phyloP scores from a whole-genome alignment of 2,888 invertebrate genomes.

The Himalopsyche kuldschensis region DNA sequence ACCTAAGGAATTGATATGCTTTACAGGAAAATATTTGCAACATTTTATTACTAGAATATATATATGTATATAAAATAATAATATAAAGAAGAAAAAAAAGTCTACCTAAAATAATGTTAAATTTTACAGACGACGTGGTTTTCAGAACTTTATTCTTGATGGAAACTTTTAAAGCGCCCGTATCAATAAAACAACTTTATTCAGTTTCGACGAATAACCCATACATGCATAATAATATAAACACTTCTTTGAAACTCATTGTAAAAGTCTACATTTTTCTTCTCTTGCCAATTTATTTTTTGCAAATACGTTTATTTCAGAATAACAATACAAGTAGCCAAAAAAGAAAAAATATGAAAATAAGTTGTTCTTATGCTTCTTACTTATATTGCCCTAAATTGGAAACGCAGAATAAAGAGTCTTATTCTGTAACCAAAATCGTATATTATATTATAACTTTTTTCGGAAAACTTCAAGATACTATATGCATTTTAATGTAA shows the following conservation, averaged over 20 bases:
- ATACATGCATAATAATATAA: not conserved
- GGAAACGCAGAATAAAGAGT: not conserved
- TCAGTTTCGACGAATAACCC: not conserved
- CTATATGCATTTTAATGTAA: too few species aligned
- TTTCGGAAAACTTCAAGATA: not conserved
- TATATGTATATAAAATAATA: too few species aligned
- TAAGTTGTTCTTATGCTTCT: not conserved
- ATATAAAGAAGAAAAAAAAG: too few species aligned
- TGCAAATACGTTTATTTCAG: not conserved
- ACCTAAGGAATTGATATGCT: too few species aligned
- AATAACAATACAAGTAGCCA: not conserved
- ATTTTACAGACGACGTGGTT: too few species aligned
- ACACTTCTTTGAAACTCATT: not conserved
- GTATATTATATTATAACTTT: not conserved
- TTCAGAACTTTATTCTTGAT: not conserved
- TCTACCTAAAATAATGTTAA: too few species aligned
- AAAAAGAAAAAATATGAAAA: not conserved
- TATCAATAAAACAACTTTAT: not conserved
- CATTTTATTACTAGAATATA: too few species aligned
- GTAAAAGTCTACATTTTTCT: not conserved
- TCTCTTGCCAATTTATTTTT: not conserved
- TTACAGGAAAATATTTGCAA: too few species aligned
- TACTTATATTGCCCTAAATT: not conserved
- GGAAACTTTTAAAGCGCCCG: not conserved
- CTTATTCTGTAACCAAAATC: not conserved